phyloP scores from a whole-genome alignment of 2,113 vertebrate genomes.

The Gobiocypris rarus region DNA sequence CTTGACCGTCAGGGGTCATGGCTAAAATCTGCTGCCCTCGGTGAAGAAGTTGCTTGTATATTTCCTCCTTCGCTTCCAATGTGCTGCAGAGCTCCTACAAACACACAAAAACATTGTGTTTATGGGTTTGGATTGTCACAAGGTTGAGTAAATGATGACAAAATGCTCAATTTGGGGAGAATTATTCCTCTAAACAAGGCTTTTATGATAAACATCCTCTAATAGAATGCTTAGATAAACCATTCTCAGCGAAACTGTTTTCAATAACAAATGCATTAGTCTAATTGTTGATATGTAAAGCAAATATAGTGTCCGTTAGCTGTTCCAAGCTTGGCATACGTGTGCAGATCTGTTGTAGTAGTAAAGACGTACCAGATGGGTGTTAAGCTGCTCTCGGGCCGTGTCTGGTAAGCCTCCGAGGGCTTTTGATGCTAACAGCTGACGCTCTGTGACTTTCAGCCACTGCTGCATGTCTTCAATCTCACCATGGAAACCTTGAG shows the following conservation, averaged over 20 bases:
- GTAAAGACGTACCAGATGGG: conserved; percentile 92
- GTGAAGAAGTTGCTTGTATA: conserved; percentile 82
- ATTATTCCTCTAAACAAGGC: conserved; percentile 1
- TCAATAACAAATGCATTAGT: neutral
- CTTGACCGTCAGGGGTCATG: conserved; percentile 81
- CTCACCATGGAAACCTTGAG: conserved; percentile 98
- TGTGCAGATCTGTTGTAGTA: conserved; percentile 68
- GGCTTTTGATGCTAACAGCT: conserved; percentile 94
- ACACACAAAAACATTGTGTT: neutral
- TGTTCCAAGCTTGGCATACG: conserved; percentile 70
- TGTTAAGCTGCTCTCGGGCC: conserved; percentile 92
- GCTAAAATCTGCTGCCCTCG: conserved; percentile 88
- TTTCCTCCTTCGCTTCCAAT: conserved; percentile 89
- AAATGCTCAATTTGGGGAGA: neutral
- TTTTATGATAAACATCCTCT: neutral
- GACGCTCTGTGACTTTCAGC: conserved; percentile 96
- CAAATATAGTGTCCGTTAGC: conserved; percentile 52
- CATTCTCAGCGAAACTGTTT: neutral
- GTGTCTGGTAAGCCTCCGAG: conserved; percentile 98
- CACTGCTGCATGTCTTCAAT: conserved; percentile 98
- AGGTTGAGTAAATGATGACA: neutral
- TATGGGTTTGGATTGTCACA: neutral
- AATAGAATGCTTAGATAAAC: neutral
- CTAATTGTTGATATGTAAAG: neutral
- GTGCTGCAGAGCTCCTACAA: conserved; percentile 89